Evolutionary conservation across 1,140 invertebrate species (phyloP).

Genomic region (Potamilus streckersoni): DNA sequence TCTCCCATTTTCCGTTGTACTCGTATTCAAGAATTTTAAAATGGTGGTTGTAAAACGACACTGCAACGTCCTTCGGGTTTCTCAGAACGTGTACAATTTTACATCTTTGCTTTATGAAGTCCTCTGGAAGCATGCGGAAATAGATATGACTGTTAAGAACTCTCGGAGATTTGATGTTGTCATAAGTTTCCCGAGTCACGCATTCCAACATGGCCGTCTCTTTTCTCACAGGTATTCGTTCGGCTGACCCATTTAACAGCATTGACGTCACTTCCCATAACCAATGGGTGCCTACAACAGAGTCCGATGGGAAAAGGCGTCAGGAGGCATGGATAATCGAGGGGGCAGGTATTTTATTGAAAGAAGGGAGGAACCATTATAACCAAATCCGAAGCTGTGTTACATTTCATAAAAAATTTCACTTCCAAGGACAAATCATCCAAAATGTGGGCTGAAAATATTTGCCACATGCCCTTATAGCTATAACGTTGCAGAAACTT

Average conservation of each 20-base stretch:
- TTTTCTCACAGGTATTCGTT: slow-evolving; percentile 27
- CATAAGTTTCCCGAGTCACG: slow-evolving; percentile 16
- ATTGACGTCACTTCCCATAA: slow-evolving; percentile 42
- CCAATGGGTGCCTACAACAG: slow-evolving; percentile 41
- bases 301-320: background rate
- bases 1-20: slow-evolving; percentile 24
- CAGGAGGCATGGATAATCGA: no score
- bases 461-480: no score
- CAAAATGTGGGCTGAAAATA: no score
- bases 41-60: slow-evolving; percentile 31
- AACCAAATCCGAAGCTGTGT: background rate
- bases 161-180: slow-evolving; percentile 21
- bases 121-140: slow-evolving; percentile 20
- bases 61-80: slow-evolving; percentile 32
- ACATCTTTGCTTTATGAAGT: slow-evolving; percentile 16
- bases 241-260: slow-evolving; percentile 28
- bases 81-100: slow-evolving; percentile 32
- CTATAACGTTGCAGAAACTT: no score
- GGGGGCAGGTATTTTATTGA: background rate
- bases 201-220: slow-evolving; percentile 37
- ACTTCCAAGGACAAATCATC: background rate
- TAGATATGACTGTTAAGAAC: slow-evolving; percentile 41
- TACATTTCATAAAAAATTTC: background rate
- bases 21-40: slow-evolving; percentile 23
- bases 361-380: background rate